phyloP scores from a whole-genome alignment of 2,888 invertebrate species.

The Schizotus pectinicornis region DNA sequence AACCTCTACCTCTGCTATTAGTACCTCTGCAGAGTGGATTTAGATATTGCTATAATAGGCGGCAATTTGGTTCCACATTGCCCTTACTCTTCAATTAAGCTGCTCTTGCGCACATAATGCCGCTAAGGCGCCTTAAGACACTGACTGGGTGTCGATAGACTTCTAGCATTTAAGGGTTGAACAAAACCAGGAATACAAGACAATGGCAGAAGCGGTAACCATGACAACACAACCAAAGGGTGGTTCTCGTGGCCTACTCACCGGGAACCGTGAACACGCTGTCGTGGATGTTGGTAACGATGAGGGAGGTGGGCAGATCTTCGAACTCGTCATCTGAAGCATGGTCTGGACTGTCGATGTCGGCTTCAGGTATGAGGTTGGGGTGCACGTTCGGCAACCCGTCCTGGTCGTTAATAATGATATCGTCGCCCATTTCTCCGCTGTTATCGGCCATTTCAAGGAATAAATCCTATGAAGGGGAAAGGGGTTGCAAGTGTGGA shows the following conservation, averaged over 20 bases:
- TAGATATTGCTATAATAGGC: no score
- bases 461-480: neutral
- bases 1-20: no score
- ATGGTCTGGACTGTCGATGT: slow-evolving; percentile 69
- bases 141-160: no score
- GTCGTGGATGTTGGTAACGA: slow-evolving; percentile 87
- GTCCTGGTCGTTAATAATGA: slow-evolving; percentile 85
- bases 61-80: no score
- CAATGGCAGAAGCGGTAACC: no score
- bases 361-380: slow-evolving; percentile 73
- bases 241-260: slow-evolving; percentile 32
- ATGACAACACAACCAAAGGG: no score
- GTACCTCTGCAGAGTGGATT: no score
- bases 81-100: no score
- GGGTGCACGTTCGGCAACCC: slow-evolving; percentile 86
- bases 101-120: no score
- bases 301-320: slow-evolving; percentile 85
- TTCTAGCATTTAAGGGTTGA: neutral
- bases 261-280: slow-evolving; percentile 70
- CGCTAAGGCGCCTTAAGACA: no score
- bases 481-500: neutral
- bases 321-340: slow-evolving; percentile 76
- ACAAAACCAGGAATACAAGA: neutral
- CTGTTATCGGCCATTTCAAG: slow-evolving; percentile 49
- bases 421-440: slow-evolving; percentile 64